Conservation (phyloP, 2,113 vertebrate genomes). For the Nerophis lumbriciformis region DNA sequence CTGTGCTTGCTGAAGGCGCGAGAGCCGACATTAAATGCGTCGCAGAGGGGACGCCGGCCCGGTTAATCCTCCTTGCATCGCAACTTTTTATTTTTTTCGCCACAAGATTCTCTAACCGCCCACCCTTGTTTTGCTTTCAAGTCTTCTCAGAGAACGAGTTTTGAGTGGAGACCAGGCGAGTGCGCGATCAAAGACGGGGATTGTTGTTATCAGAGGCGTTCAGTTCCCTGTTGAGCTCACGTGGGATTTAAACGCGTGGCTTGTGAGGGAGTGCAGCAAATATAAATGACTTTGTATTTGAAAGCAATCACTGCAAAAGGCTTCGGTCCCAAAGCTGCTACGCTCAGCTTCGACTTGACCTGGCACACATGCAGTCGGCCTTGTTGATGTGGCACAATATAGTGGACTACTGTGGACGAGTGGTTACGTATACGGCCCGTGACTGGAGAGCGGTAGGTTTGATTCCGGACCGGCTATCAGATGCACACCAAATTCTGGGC, state of each 20-base stretch:
- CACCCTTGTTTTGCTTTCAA: slow-evolving; percentile 24
- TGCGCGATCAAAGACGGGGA: slow-evolving; percentile 44
- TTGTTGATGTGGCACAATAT: not conserved
- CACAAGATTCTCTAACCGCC: slow-evolving; percentile 1
- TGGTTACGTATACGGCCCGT: not conserved
- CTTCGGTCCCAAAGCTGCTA: slow-evolving; percentile 31
- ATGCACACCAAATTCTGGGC: no score
- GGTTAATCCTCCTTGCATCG: slow-evolving; percentile 20
- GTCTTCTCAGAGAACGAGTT: slow-evolving; percentile 27
- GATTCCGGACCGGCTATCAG: not conserved
- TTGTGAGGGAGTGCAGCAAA: slow-evolving; percentile 34
- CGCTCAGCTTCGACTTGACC: not conserved
- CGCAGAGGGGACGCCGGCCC: slow-evolving; percentile 1
- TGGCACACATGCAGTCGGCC: not conserved
- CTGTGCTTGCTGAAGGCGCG: slow-evolving; percentile 17
- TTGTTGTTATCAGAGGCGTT: slow-evolving; percentile 52
- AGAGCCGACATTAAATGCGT: slow-evolving; percentile 14
- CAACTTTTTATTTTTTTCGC: slow-evolving; percentile 10
- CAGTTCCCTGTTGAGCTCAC: slow-evolving; percentile 45
- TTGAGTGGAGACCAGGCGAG: slow-evolving; percentile 25
- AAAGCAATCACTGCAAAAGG: slow-evolving; percentile 53
- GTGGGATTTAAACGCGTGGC: slow-evolving; percentile 52
- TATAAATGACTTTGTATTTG: slow-evolving; percentile 53
- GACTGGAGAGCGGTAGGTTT: not conserved
- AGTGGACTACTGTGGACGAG: not conserved